A percentile compares a stretch with the other conserved stretches of the same genome.
phyloP scores from a whole-genome alignment of 2,113 vertebrate species.

The Myodes glareolus region DNA sequence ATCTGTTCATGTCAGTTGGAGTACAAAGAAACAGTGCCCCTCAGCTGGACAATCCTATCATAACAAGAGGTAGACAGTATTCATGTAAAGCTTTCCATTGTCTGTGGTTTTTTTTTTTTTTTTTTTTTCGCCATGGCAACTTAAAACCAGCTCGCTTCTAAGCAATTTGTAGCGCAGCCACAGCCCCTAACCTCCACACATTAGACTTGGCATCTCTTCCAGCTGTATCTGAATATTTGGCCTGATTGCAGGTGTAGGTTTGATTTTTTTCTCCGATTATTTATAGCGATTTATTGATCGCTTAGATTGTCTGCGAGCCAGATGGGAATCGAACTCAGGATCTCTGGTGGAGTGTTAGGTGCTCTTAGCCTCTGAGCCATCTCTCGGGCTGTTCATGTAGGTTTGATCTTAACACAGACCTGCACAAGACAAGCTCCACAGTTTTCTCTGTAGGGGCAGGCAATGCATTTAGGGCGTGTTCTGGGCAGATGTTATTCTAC shows the following conservation, averaged over 20 bases:
- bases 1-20: conserved; percentile 80
- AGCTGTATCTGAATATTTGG: conserved; percentile 72
- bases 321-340: no score
- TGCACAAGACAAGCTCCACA: conserved; percentile 76
- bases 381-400: no score
- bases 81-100: conserved; percentile 85
- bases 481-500: conserved; percentile 72
- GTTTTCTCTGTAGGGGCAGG: conserved; percentile 75
- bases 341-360: no score
- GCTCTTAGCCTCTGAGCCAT: no score
- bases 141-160: conserved; percentile 84
- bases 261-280: no score
- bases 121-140: conserved; percentile 89
- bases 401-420: conserved; percentile 79
- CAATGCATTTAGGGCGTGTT: conserved; percentile 60
- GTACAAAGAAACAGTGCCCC: conserved; percentile 74
- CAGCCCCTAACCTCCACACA: conserved; percentile 72
- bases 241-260: conserved; percentile 77
- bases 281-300: no score
- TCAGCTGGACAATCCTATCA: conserved; percentile 84
- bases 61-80: conserved; percentile 83
- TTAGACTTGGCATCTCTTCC: conserved; percentile 76
- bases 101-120: conserved; percentile 86
- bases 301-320: no score
- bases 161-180: conserved; percentile 85